Percentiles rank a stretch among this genome's conserved stretches.
Evolutionary conservation across 2,888 invertebrate species (phyloP).

Genomic region (Lapara coniferarum): DNA sequence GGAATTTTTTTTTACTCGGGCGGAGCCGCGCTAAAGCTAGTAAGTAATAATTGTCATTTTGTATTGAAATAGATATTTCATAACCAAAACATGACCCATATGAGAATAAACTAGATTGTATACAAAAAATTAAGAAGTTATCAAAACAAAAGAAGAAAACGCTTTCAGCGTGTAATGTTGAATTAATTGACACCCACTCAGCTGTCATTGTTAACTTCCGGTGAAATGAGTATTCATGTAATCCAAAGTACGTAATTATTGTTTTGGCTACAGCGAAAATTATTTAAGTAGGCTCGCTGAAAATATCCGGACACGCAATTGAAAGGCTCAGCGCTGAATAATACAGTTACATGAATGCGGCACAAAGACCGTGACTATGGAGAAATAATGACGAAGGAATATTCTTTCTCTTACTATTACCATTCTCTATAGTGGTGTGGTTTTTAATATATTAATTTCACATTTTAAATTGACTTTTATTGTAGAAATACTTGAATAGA

Average conservation of each 20-base stretch:
- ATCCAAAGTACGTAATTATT: slow-evolving; percentile 16
- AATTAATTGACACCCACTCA: background rate
- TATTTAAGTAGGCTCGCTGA: slow-evolving; percentile 3
- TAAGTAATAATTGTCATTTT: no score
- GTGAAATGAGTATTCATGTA: background rate
- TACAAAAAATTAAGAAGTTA: background rate
- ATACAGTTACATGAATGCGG: background rate
- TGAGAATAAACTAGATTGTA: no score
- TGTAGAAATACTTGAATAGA: no score
- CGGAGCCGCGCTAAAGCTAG: no score
- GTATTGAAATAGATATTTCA: no score
- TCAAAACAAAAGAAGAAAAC: background rate
- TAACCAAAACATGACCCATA: background rate
- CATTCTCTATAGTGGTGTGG: background rate
- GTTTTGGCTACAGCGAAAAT: slow-evolving; percentile 1
- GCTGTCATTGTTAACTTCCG: background rate
- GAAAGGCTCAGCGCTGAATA: slow-evolving; percentile 14
- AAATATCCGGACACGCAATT: slow-evolving; percentile 21
- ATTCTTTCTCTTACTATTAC: background rate
- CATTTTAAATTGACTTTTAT: background rate
- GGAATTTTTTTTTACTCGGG: no score
- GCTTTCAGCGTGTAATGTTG: background rate
- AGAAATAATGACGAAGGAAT: background rate
- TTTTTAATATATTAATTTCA: background rate
- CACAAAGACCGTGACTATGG: background rate